Conservation (phyloP, 2,888 invertebrate genomes). For the Heterodera filipjevi region DNA sequence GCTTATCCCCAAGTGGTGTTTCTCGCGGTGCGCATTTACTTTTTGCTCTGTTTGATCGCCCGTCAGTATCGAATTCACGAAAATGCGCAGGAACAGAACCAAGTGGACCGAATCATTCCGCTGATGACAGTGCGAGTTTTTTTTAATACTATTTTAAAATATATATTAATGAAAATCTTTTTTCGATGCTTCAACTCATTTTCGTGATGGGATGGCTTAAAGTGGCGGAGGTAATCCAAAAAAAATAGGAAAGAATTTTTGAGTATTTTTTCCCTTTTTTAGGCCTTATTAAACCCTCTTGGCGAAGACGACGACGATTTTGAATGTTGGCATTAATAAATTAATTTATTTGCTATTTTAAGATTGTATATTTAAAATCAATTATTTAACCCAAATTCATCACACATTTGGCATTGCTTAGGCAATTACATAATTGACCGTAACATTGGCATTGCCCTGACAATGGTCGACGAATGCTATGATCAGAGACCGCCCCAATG, state of each 20-base stretch:
- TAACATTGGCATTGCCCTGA: slow-evolving; percentile 34
- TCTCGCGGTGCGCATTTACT: slow-evolving; percentile 53
- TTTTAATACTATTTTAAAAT: not conserved
- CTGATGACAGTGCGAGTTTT: slow-evolving; percentile 4
- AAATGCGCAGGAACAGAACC: not conserved
- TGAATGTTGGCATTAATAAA: slow-evolving; percentile 8
- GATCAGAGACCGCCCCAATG: slow-evolving; percentile 37
- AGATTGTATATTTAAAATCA: not conserved
- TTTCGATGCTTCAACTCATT: slow-evolving; percentile 15
- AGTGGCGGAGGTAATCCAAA: slow-evolving; percentile 15
- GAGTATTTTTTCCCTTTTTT: not conserved
- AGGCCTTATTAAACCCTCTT: slow-evolving; percentile 25
- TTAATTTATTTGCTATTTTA: not conserved
- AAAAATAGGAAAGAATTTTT: not conserved
- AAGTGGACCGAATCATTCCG: not conserved
- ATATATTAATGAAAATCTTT: not conserved
- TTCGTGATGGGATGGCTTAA: slow-evolving; percentile 28
- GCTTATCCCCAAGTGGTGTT: slow-evolving; percentile 63
- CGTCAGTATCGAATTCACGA: slow-evolving; percentile 33
- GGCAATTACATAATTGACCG: slow-evolving; percentile 30
- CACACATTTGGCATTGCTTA: too few relatives aligned
- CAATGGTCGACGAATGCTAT: slow-evolving; percentile 30
- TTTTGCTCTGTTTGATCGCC: slow-evolving; percentile 38
- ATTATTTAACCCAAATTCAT: too few relatives aligned
- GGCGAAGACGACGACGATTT: slow-evolving; percentile 33